phyloP scores from a whole-genome alignment of 2,888 invertebrate species.

The Choreutis nemorana region DNA sequence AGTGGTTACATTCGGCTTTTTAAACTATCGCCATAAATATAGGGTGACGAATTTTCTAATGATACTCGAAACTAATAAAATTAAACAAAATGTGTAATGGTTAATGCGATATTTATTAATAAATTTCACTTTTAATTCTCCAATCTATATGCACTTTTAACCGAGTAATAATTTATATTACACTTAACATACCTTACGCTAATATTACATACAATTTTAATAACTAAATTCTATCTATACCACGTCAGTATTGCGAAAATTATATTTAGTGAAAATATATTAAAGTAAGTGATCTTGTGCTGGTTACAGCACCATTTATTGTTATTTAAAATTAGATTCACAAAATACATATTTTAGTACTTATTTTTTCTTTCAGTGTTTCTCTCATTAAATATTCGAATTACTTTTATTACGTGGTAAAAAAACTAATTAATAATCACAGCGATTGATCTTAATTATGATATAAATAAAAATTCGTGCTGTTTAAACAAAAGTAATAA shows the following conservation, averaged over 20 bases:
- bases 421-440: constrained; percentile 39
- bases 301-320: constrained; percentile 1
- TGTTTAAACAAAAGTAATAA: too few relatives aligned
- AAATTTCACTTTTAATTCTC: constrained; percentile 61
- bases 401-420: constrained; percentile 22
- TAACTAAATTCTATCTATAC: constrained; percentile 31
- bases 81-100: constrained; percentile 29
- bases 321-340: background rate
- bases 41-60: background rate
- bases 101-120: constrained; percentile 65
- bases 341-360: background rate
- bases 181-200: too few relatives aligned
- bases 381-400: too few relatives aligned
- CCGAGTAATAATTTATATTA: constrained; percentile 61
- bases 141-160: constrained; percentile 58
- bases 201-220: constrained; percentile 27
- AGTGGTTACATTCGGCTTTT: constrained; percentile 29
- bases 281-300: constrained; percentile 4
- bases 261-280: constrained; percentile 40
- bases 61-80: constrained; percentile 5
- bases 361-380: too few relatives aligned
- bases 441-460: constrained; percentile 40
- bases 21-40: constrained; percentile 20
- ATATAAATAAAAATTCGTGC: constrained; percentile 47
- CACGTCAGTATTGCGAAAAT: constrained; percentile 48